A percentile compares a stretch with the other conserved stretches of the same genome.
Evolutionary conservation across 1,140 invertebrate species (phyloP).

Genomic region (Drosophila subpulchrella): DNA sequence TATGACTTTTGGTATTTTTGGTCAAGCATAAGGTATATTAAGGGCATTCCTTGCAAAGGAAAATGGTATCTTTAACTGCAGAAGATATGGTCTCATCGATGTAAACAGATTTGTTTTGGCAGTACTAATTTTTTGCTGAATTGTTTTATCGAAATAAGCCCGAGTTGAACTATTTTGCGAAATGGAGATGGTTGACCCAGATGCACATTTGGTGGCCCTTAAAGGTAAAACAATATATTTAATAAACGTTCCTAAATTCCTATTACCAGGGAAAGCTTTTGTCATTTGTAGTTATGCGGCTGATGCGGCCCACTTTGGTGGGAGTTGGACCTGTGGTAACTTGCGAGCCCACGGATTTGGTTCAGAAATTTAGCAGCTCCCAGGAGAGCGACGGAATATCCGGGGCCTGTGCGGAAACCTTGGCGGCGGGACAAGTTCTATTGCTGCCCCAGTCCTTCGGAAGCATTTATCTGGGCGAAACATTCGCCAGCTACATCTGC

Average conservation of each 20-base stretch:
- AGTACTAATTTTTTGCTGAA: not conserved
- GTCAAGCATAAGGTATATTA: not conserved
- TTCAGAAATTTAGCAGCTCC: conserved; percentile 36
- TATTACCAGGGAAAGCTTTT: not conserved
- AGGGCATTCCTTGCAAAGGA: not conserved
- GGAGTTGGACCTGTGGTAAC: conserved; percentile 60
- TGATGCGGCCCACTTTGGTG: conserved; percentile 65
- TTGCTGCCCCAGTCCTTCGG: conserved; percentile 98
- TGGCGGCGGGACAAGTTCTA: conserved; percentile 94
- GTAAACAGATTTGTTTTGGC: conserved; percentile 22
- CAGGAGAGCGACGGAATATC: conserved; percentile 51
- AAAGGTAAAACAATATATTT: conserved; percentile 41
- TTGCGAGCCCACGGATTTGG: conserved; percentile 58
- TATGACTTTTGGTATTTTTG: not conserved
- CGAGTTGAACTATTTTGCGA: conserved; percentile 2
- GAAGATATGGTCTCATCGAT: conserved; percentile 7
- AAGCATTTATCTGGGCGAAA: conserved; percentile 94
- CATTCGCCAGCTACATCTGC: conserved; percentile 98
- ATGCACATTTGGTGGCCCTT: conserved; percentile 64
- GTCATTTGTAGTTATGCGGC: conserved; percentile 52
- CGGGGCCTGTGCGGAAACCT: conserved; percentile 87
- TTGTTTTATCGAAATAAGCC: not conserved
- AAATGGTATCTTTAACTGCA: not conserved
- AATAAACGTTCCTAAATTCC: not conserved
- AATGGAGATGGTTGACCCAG: conserved; percentile 58